A percentile compares a stretch with the other conserved stretches of the same genome.
phyloP scores from a whole-genome alignment of 2,113 vertebrate genomes.

The Phycodurus eques region DNA sequence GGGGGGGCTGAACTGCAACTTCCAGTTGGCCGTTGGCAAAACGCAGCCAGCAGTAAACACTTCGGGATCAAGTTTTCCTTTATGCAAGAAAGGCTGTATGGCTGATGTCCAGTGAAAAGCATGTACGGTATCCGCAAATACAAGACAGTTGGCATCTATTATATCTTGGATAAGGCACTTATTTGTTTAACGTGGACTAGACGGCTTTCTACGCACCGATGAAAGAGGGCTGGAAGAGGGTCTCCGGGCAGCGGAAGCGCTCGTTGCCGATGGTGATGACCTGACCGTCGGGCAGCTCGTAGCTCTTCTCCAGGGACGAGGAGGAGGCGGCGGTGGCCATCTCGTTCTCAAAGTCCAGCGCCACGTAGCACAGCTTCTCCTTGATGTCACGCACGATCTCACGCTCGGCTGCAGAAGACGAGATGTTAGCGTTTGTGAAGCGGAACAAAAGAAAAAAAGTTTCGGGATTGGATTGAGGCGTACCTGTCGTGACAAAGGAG shows the following conservation, averaged over 20 bases:
- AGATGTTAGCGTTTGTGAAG: not conserved
- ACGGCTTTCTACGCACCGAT: slow-evolving; percentile 79
- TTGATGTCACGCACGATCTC: slow-evolving; percentile 96
- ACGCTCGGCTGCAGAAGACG: slow-evolving; percentile 79
- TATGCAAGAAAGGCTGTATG: not conserved
- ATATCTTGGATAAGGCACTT: too few species aligned
- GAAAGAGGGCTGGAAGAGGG: slow-evolving; percentile 94
- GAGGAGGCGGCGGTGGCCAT: slow-evolving; percentile 96
- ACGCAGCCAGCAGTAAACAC: slow-evolving; percentile 1
- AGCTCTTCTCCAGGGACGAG: slow-evolving; percentile 93
- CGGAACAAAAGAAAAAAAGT: not conserved
- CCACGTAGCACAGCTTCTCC: slow-evolving; percentile 92
- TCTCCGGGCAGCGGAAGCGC: slow-evolving; percentile 94
- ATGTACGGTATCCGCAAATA: not conserved
- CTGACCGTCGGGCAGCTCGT: slow-evolving; percentile 92
- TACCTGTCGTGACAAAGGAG: slow-evolving; percentile 93
- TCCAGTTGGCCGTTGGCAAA: slow-evolving; percentile 2
- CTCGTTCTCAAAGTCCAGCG: slow-evolving; percentile 95
- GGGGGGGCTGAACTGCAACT: slow-evolving; percentile 2
- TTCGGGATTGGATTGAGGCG: slow-evolving; percentile 25
- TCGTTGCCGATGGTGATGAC: slow-evolving; percentile 96
- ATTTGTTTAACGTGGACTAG: too few species aligned
- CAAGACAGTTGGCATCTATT: not conserved
- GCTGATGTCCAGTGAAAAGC: not conserved
- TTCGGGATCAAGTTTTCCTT: not conserved